Evolutionary conservation across 2,888 invertebrate genomes (phyloP), one percentile per base, ranked within the genome.

Genomic region (Drosophila histrio): DNA sequence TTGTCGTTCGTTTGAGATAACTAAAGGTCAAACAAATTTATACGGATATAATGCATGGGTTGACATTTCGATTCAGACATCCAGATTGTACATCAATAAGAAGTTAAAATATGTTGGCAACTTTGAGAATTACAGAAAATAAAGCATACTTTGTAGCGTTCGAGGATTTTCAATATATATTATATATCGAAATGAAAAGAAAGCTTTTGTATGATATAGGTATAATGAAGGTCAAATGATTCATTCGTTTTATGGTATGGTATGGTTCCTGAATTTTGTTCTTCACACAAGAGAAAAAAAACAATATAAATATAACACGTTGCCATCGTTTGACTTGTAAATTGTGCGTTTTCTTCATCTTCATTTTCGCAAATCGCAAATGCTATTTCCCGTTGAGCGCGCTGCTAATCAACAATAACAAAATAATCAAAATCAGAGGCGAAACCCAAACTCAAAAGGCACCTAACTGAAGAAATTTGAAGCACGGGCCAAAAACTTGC

Each of bases 361-460:
- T 24, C 52, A 1, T 13, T 52, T 39, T 39, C 26, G 13, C 28
- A 24, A 19, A 13, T 26, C 15, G 30, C 26, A 32, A 47, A 28
- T 41, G 41, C 41, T 21, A 38, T 52, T 56, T 72, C 38, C 50
- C 17, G 39, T 36, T 57, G 56, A 63, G 36, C 32, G 59, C 41
- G 17, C 52, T 52, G 56, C 73, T 68, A 73, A 63, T 73, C 68
- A 72, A 73, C 57, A 73, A 73, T 60, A 72, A 57, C 57, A 63
- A 63, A 73, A 60, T 53, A 72, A 73, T 68, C 59, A 22, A 68
- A 59, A 49, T 53, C 68, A 38, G 21, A 43, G 24, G 22, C 58
- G 17, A 4, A 38, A 26, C 17, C 32, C 13, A 8, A 43, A 17
- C n/a, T n/a, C 3, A 17, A 28, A 59, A 26, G 19, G 8, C 11